These are phyloP conservation scores for Pipra filicauda DNA, from an alignment of 2,113 vertebrate species.

Conservation along the genomic window DNA sequence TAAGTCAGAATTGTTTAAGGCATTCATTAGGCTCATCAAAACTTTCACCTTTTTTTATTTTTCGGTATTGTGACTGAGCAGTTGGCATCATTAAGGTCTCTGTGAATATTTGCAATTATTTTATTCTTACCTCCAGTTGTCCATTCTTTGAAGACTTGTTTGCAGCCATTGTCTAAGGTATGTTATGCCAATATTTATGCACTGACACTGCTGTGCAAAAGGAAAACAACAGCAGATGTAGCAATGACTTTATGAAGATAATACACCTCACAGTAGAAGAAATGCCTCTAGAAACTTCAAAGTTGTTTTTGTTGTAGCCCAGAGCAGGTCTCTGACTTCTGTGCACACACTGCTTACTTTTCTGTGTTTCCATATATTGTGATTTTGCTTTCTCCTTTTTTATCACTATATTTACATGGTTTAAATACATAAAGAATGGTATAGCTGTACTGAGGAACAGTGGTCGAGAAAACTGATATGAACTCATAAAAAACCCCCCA, in stretches of 20 bases:
- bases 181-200: background rate
- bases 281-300: background rate
- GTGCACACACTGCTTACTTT: background rate
- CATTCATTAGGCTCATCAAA: background rate
- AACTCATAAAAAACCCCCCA: background rate
- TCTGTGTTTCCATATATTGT: background rate
- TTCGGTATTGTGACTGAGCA: background rate
- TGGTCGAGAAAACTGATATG: background rate
- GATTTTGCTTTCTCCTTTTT: background rate
- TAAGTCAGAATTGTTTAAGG: background rate
- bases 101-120: background rate
- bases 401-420: background rate
- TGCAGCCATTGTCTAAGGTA: background rate
- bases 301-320: background rate
- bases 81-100: background rate
- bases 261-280: background rate
- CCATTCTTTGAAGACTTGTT: background rate
- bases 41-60: background rate
- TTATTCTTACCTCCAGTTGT: background rate
- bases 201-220: background rate
- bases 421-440: background rate
- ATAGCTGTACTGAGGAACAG: background rate
- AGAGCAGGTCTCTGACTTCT: background rate
- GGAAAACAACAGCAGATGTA: background rate
- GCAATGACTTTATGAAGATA: background rate